A percentile compares a stretch with the other conserved stretches of the same genome.
Evolutionary conservation across 2,113 vertebrate genomes (phyloP).

Genomic region (Mesitornis unicolor): DNA sequence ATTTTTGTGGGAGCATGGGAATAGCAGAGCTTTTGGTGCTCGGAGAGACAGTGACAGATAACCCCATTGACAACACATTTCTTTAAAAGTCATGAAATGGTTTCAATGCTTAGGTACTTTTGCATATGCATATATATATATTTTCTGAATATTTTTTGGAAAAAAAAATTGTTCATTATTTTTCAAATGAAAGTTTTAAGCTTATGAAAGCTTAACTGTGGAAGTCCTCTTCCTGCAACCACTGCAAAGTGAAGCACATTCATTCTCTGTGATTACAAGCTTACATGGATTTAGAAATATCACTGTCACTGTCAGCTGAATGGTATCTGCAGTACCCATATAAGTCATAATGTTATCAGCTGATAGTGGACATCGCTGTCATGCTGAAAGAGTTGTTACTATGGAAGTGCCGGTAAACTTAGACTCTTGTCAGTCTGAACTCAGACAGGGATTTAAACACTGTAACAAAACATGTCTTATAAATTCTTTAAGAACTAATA

Average conservation of each 20-base stretch:
- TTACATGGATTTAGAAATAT: neutral
- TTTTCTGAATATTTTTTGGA: neutral
- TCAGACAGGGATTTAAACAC: neutral
- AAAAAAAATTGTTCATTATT: neutral
- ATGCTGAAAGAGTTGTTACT: neutral
- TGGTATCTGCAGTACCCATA: neutral
- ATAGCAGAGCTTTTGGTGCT: neutral
- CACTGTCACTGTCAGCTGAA: neutral
- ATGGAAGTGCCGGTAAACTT: neutral
- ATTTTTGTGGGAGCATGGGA: neutral
- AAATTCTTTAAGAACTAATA: neutral
- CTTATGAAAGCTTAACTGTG: neutral
- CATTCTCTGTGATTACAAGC: neutral
- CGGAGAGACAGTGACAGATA: neutral
- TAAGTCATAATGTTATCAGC: neutral
- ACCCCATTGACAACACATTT: neutral
- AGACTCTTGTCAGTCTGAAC: neutral
- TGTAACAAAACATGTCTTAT: neutral
- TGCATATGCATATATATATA: neutral
- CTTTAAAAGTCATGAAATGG: neutral
- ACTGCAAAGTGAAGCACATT: neutral
- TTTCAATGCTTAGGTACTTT: neutral
- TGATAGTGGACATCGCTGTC: neutral
- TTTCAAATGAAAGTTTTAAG: neutral
- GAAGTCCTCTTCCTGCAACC: neutral